A percentile compares a stretch with the other conserved stretches of the same genome.
Evolutionary conservation across 1,140 invertebrate species (phyloP).

Genomic region (Hylyphantes graminicola): DNA sequence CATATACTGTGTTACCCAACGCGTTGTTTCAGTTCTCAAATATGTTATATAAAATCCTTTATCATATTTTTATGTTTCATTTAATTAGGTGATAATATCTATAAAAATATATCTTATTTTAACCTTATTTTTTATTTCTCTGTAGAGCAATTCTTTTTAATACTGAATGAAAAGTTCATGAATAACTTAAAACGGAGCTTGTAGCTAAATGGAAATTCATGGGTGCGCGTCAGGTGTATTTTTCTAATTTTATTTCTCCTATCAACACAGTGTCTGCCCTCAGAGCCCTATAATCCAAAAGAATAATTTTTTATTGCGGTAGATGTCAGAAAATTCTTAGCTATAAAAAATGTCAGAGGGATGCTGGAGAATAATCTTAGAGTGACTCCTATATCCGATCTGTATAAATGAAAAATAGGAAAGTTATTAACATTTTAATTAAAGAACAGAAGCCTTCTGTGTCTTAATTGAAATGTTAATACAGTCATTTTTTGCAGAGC

Average conservation of each 20-base stretch:
- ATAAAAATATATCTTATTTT: constrained; percentile 11
- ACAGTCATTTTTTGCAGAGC: constrained; percentile 38
- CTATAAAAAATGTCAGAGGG: constrained; percentile 25
- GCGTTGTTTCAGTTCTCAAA: no score
- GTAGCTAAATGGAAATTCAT: constrained; percentile 54
- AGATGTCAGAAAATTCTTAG: constrained; percentile 43
- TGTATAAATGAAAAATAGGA: constrained; percentile 57
- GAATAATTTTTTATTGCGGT: constrained; percentile 58
- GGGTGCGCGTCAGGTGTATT: constrained; percentile 34
- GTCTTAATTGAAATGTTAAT: constrained; percentile 61
- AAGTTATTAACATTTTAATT: constrained; percentile 61
- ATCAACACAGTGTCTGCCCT: constrained; percentile 41
- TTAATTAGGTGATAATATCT: no score
- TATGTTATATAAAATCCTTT: no score
- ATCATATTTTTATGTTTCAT: no score
- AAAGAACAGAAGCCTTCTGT: constrained; percentile 57
- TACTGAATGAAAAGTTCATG: constrained; percentile 39
- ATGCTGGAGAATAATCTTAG: constrained; percentile 37
- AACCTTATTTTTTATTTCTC: not conserved
- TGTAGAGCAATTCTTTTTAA: constrained; percentile 17
- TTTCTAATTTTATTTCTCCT: constrained; percentile 47
- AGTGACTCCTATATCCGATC: constrained; percentile 19
- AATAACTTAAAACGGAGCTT: constrained; percentile 25
- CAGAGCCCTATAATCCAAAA: constrained; percentile 44
- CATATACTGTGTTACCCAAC: no score